A percentile compares a stretch with the other conserved stretches of the same genome.
phyloP scores from a whole-genome alignment of 2,113 vertebrate genomes.

The Megaceryle maxima region DNA sequence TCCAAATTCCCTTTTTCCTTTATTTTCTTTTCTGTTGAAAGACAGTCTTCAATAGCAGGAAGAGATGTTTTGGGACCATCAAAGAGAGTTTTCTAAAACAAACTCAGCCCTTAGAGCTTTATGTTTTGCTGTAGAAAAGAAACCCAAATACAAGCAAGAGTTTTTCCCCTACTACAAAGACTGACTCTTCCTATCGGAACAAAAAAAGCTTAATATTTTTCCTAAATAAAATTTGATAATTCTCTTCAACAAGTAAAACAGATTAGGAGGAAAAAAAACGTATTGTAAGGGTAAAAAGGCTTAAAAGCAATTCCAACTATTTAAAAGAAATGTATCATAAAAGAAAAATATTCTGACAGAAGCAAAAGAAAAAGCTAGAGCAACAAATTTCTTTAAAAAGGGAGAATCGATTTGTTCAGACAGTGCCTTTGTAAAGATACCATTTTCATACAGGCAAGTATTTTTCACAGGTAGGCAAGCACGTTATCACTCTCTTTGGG shows the following conservation, averaged over 20 bases:
- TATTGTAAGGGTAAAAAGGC: background rate
- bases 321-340: background rate
- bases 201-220: background rate
- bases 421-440: background rate
- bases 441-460: background rate
- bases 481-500: background rate
- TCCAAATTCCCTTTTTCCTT: background rate
- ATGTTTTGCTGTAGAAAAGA: conserved; percentile 62
- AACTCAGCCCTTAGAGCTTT: conserved; percentile 65
- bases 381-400: background rate
- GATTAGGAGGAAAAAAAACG: background rate
- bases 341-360: background rate
- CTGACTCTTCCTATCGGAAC: background rate
- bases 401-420: background rate
- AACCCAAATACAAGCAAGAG: conserved; percentile 47
- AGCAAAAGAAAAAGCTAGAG: background rate
- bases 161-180: conserved; percentile 10
- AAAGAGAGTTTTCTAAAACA: conserved; percentile 75
- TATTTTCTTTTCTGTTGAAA: conserved; percentile 21
- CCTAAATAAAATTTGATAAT: background rate
- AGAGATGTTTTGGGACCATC: conserved; percentile 64
- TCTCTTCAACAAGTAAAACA: conserved; percentile 13
- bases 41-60: conserved; percentile 68
- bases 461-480: background rate
- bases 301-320: background rate